These are phyloP conservation scores for Xiphorhynchus erythropygius DNA, from an alignment of 2,797 vertebrate species.

Conservation along the genomic window DNA sequence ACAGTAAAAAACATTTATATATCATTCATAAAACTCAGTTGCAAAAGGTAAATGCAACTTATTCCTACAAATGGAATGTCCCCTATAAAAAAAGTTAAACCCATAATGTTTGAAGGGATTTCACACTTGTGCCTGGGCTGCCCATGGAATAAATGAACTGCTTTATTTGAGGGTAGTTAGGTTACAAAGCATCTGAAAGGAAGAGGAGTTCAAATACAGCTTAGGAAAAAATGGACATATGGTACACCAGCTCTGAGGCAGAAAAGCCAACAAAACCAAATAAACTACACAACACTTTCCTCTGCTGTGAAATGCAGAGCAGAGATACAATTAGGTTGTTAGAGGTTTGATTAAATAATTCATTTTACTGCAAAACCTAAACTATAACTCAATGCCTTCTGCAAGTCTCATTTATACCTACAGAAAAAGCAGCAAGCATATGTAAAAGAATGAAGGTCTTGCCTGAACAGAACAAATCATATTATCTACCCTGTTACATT, in stretches of 20 bases:
- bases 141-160: constrained; percentile 55
- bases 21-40: neutral
- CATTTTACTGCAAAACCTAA: neutral
- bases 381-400: neutral
- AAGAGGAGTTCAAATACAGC: constrained; percentile 60
- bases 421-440: neutral
- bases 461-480: neutral
- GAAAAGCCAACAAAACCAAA: constrained; percentile 28
- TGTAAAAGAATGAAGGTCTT: neutral
- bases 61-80: constrained; percentile 36
- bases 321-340: neutral
- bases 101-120: constrained; percentile 68
- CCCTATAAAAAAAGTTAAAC: constrained; percentile 49
- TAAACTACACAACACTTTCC: neutral
- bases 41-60: constrained; percentile 4
- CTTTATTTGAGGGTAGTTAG: constrained; percentile 68
- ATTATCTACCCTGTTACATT: neutral
- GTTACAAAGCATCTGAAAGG: constrained; percentile 69
- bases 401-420: neutral
- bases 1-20: neutral
- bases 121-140: constrained; percentile 68
- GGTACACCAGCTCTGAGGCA: constrained; percentile 39
- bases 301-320: neutral
- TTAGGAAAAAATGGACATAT: constrained; percentile 65
- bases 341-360: neutral